Base-by-base conservation (phyloP, 2,113 vertebrate genomes). In the Centropus bengalensis region DNA sequence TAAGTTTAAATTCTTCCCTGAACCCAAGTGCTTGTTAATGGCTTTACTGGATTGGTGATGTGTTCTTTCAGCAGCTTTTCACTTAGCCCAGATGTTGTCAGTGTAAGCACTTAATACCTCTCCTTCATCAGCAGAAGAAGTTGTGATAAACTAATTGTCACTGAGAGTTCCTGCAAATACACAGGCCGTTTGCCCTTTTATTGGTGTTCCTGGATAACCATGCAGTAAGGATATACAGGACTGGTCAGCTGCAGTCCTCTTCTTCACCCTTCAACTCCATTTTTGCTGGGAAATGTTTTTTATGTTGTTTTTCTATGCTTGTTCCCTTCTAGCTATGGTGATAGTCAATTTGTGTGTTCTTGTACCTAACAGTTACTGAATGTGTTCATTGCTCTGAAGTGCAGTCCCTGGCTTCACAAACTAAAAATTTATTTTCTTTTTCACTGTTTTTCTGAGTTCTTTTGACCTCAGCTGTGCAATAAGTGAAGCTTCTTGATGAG, bases 241-340 rank as follows among this genome's bases (percentile, higher is more conserved):
- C 3, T 24, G 36, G 14, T 6, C 7, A 42, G 14, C 8, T 68
- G 40, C 14, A 69, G 23, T 30, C 14, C 4, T 58, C 18, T 8
- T 27, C 27, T 66, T 66, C 7, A 23, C 36, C 10, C 12, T 4
- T 10, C 1, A 1, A 7, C 4, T 15, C 19, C 0, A 1, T 17
- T 3, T 17, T 12, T 47, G 5, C 11, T 63, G 21, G 19, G 17
- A 76, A 89, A 27, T 22, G 17, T 12, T 51, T 38, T 62, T 60
- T 1, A 1, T 47, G 11, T 23, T 63, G 6, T 38, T 67, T 55
- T n/a, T 13, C 6, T 24, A 9, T 1, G 18, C 18, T 63, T 63
- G 7, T 84, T 60, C 73, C 62, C 11, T 47, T 75, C 51, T 12
- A 51, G n/a, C 13, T 68, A 9, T 60, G 19, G 3, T 40, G 22